Base-by-base conservation (phyloP, 2,888 invertebrate species). In the Harpalus rufipes region DNA sequence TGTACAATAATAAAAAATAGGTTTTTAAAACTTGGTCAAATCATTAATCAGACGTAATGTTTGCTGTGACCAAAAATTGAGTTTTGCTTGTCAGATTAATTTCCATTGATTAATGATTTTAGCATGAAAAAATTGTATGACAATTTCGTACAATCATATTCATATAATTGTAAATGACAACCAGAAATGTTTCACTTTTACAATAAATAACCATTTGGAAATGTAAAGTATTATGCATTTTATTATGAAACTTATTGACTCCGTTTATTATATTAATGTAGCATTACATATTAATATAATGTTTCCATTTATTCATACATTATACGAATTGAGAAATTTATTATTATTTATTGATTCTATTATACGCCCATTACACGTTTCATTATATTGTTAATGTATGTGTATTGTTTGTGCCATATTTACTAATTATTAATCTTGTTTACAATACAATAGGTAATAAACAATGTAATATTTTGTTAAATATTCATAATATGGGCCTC, bases 71-170 rank as follows among this genome's bases (percentile, higher is more conserved):
- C 44, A 51, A 51, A 51, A 51, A 51, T 32, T 51, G 10, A 51
- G 44, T 51, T 51, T 51, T 51, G 44, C 10, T 51, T 51, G 44
- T 51, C 44, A 51, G 44, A 51, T 51, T 51, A 51, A 51, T 51
- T 6, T 51, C 44, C 44, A 10, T 12, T 51, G 44, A 51, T 51
- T 51, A 51, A 51, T 51, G 44, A 51, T 51, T 51, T 51, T 51
- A 12, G 0, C 44, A 51, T 51, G 44, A 51, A 51, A 51, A 32
- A 51, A 51, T 12, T 51, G 44, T 2, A 51, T 51, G 44, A 51
- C 44, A 51, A 12, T 51, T 8, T 51, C 44, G 10, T 51, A n/a
- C n/a, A n/a, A n/a, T 51, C 44, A 51, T 44, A 44, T 51, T 51
- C 44, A 5, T 44, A 10, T 5, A 51, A 51, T 51, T 12, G 44